phyloP scores from a whole-genome alignment of 2,888 invertebrate genomes.

The Acanthosepion pharaonis region DNA sequence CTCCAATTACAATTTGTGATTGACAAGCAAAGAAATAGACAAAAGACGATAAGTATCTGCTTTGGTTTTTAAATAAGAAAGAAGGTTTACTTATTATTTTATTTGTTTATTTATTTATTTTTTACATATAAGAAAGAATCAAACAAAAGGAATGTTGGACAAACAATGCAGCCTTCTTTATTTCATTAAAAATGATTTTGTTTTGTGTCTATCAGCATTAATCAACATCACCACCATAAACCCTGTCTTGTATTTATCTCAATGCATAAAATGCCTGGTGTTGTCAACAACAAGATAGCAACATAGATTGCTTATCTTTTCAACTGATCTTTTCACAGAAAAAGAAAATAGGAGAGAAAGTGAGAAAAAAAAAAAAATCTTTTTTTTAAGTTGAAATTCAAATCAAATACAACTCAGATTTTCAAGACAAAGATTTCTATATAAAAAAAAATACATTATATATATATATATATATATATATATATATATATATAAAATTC shows the following conservation, averaged over 20 bases:
- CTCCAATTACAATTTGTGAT: slow-evolving; percentile 33
- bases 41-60: slow-evolving; percentile 1
- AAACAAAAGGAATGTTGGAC: background rate
- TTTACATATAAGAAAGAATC: background rate
- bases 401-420: background rate
- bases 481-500: background rate
- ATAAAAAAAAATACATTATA: too few relatives aligned
- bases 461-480: background rate
- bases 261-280: background rate
- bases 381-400: background rate
- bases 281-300: slow-evolving; percentile 33
- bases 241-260: background rate
- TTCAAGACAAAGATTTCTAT: background rate
- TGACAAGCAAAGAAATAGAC: slow-evolving; percentile 8
- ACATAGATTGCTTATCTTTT: slow-evolving; percentile 6
- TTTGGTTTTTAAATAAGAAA: slow-evolving; percentile 23
- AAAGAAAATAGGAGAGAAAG: background rate
- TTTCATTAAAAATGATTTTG: background rate
- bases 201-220: slow-evolving; percentile 33
- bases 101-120: too few relatives aligned
- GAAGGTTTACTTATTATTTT: background rate
- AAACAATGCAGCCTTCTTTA: background rate
- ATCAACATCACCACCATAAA: background rate
- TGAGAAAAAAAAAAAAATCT: background rate
- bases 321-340: background rate